Evolutionary conservation across 1,140 invertebrate species (phyloP).

Genomic region (Zaprionus davidi): DNA sequence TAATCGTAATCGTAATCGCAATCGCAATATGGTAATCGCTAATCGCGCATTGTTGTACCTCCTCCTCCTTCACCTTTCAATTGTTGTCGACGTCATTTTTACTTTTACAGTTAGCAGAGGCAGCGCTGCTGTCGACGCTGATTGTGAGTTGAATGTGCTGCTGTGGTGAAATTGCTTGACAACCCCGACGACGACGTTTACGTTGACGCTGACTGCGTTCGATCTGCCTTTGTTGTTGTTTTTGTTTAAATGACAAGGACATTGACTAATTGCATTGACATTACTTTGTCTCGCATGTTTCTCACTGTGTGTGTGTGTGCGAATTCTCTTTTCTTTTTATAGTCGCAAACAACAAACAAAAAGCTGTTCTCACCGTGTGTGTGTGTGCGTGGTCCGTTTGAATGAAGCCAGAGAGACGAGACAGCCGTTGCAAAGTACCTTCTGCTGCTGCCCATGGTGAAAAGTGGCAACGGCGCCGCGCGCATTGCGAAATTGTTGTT

Average conservation of each 20-base stretch:
- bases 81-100: slow-evolving; percentile 63
- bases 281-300: slow-evolving; percentile 62
- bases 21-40: slow-evolving; percentile 3
- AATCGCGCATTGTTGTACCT: slow-evolving; percentile 3
- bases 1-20: slow-evolving; percentile 36
- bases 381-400: slow-evolving; percentile 51
- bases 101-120: slow-evolving; percentile 45
- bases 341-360: slow-evolving; percentile 63
- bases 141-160: slow-evolving; percentile 6
- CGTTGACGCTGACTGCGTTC: slow-evolving; percentile 7
- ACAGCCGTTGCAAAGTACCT: slow-evolving; percentile 26
- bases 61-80: slow-evolving; percentile 8
- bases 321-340: slow-evolving; percentile 73
- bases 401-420: slow-evolving; percentile 61
- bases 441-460: slow-evolving; percentile 45
- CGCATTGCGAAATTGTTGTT: slow-evolving; percentile 13
- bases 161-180: slow-evolving; percentile 55
- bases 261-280: slow-evolving; percentile 82
- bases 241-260: slow-evolving; percentile 71
- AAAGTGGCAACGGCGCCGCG: slow-evolving; percentile 69
- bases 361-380: slow-evolving; percentile 34
- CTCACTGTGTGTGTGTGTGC: slow-evolving; percentile 5
- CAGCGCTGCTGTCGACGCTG: slow-evolving; percentile 11
- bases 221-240: slow-evolving; percentile 19
- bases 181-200: slow-evolving; percentile 16